These are phyloP conservation scores for Neoascia interrupta DNA, from an alignment of 2,888 invertebrate species.

Conservation along the genomic window DNA sequence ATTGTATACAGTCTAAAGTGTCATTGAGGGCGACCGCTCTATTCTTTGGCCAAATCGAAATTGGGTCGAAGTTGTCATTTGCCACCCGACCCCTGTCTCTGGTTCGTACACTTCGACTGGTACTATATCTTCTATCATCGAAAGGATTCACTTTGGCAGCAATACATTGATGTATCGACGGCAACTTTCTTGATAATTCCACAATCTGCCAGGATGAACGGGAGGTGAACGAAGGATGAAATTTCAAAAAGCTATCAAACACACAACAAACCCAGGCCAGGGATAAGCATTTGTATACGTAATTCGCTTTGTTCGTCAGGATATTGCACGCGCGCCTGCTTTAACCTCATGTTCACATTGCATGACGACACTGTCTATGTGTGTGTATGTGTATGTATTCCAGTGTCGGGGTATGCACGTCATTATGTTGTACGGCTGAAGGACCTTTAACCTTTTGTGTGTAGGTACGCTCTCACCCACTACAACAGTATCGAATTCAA, in stretches of 20 bases:
- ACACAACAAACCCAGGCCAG: background rate
- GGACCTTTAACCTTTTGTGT: constrained; percentile 58
- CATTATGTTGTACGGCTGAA: constrained; percentile 15
- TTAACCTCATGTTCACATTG: background rate
- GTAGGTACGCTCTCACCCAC: constrained; percentile 15
- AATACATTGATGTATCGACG: constrained; percentile 20
- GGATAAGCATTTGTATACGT: background rate
- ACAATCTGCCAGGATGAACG: constrained; percentile 25
- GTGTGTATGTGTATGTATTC: no score
- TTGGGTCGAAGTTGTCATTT: constrained; percentile 34
- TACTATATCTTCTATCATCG: background rate
- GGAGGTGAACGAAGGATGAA: background rate
- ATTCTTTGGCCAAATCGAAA: no score
- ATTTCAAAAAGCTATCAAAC: background rate
- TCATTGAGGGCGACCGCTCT: no score
- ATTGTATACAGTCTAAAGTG: no score
- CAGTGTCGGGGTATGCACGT: no score
- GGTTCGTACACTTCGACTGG: no score
- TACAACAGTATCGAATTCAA: constrained; percentile 57
- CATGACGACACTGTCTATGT: constrained; percentile 2
- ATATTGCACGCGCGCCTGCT: constrained; percentile 19
- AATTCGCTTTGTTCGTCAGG: constrained; percentile 11
- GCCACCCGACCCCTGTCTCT: background rate
- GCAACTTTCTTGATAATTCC: constrained; percentile 33
- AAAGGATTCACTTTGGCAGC: constrained; percentile 27